Evolutionary conservation across 1,140 invertebrate species (phyloP).

Genomic region (Papilio dardanus): DNA sequence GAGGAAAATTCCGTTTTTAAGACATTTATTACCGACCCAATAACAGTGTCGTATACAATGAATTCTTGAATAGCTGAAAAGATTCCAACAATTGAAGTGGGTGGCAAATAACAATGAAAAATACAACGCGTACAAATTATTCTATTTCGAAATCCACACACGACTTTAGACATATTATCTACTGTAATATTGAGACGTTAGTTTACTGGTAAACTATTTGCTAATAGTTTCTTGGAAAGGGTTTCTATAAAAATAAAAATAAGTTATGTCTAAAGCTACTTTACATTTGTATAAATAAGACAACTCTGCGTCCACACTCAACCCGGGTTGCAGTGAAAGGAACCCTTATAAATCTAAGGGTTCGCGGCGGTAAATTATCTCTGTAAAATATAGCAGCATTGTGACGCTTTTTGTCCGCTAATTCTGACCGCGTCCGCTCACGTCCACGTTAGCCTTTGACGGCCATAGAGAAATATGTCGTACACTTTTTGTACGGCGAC

Average conservation of each 20-base stretch:
- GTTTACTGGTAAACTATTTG: no score
- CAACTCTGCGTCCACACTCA: constrained; percentile 38
- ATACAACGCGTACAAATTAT: not conserved
- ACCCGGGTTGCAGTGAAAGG: constrained; percentile 27
- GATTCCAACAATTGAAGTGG: not conserved
- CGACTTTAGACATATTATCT: constrained; percentile 29
- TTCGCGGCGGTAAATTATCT: constrained; percentile 41
- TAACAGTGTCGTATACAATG: not conserved
- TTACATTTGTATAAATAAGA: constrained; percentile 43
- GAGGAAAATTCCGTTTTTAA: not conserved
- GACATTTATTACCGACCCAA: not conserved
- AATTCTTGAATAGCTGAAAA: not conserved
- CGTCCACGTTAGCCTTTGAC: constrained; percentile 5
- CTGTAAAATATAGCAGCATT: constrained; percentile 44
- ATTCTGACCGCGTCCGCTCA: constrained; percentile 29
- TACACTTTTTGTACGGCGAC: constrained; percentile 15
- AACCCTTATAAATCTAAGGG: constrained; percentile 40
- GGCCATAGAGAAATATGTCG: constrained; percentile 36
- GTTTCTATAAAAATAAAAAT: no score
- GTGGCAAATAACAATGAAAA: not conserved
- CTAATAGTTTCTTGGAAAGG: no score
- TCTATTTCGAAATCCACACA: not conserved
- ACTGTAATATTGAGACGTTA: not conserved
- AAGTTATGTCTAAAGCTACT: not conserved
- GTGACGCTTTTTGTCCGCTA: constrained; percentile 44